Evolutionary conservation across 2,888 invertebrate species (phyloP).

Genomic region (Formica aserva): DNA sequence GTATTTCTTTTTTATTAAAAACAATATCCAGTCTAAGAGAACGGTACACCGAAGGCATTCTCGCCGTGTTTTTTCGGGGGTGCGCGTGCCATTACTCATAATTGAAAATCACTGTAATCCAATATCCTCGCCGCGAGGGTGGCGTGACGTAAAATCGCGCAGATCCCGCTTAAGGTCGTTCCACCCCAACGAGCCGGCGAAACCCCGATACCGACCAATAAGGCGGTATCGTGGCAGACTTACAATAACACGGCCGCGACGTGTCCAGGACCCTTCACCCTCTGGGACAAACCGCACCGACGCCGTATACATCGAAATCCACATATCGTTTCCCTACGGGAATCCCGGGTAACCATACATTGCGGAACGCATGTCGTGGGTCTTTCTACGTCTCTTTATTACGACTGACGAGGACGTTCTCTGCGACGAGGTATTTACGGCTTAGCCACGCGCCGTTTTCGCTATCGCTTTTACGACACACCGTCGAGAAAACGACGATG

Average conservation of each 20-base stretch:
- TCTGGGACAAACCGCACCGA: conserved; percentile 46
- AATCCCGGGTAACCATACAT: conserved; percentile 61
- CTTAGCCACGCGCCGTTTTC: conserved; percentile 67
- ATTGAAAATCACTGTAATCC: conserved; percentile 81
- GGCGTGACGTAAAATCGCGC: conserved; percentile 66
- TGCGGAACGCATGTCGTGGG: conserved; percentile 68
- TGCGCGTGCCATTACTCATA: conserved; percentile 65
- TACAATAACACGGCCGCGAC: conserved; percentile 47
- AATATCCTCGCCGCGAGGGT: conserved; percentile 66
- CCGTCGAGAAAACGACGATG: conserved; percentile 44
- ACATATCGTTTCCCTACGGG: conserved; percentile 70
- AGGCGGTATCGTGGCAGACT: conserved; percentile 58
- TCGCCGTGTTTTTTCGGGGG: conserved; percentile 33
- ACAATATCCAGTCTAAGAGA: neutral
- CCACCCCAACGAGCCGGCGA: conserved; percentile 42
- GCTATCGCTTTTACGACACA: conserved; percentile 60
- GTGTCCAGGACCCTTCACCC: conserved; percentile 44
- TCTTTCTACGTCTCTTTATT: conserved; percentile 72
- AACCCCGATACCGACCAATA: conserved; percentile 60
- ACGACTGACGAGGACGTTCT: conserved; percentile 77
- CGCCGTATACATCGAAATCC: conserved; percentile 46
- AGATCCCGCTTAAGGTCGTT: conserved; percentile 66
- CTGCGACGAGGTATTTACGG: conserved; percentile 75
- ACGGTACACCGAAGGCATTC: neutral
- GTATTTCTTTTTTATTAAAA: conserved; percentile 12